A percentile compares a stretch with the other conserved stretches of the same genome.
Evolutionary conservation across 2,113 vertebrate genomes (phyloP).

Genomic region (Sorex fumeus): DNA sequence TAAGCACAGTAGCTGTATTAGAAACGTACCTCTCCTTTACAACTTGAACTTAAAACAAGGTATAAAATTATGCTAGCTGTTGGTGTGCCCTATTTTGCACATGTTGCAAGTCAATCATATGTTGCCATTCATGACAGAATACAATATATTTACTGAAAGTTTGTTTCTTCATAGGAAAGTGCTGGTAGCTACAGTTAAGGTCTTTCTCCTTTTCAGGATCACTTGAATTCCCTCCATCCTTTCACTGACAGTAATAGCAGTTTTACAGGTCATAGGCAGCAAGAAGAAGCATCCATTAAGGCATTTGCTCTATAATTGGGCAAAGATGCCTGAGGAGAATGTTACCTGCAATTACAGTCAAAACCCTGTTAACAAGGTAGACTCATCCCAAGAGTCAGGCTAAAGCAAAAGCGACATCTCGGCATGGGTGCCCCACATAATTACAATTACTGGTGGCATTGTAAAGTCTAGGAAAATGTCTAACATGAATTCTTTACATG

Average conservation of each 20-base stretch:
- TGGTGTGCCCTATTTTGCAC: neutral
- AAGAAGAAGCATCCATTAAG: constrained; percentile 22
- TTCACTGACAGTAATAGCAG: constrained; percentile 55
- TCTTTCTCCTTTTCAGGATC: constrained; percentile 31
- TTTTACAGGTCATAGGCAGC: neutral
- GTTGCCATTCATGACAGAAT: neutral
- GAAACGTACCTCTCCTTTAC: neutral
- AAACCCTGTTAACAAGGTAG: constrained; percentile 52
- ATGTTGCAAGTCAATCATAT: neutral
- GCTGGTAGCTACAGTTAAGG: neutral
- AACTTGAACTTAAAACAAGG: neutral
- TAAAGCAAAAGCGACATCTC: neutral
- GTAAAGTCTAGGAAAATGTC: neutral
- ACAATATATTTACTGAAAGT: constrained; percentile 30
- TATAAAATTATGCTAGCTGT: neutral
- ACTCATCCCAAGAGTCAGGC: constrained; percentile 4
- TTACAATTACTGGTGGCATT: neutral
- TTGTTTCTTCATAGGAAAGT: neutral
- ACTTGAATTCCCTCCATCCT: constrained; percentile 10
- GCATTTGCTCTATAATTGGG: constrained; percentile 25
- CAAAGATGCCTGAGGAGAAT: constrained; percentile 45
- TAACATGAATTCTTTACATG: neutral
- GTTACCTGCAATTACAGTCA: constrained; percentile 37
- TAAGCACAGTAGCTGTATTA: neutral
- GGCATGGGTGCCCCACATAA: neutral